Percentiles rank a stretch among this genome's conserved stretches.
Evolutionary conservation across 2,797 vertebrate genomes (phyloP).

Genomic region (Rachycentron canadum): DNA sequence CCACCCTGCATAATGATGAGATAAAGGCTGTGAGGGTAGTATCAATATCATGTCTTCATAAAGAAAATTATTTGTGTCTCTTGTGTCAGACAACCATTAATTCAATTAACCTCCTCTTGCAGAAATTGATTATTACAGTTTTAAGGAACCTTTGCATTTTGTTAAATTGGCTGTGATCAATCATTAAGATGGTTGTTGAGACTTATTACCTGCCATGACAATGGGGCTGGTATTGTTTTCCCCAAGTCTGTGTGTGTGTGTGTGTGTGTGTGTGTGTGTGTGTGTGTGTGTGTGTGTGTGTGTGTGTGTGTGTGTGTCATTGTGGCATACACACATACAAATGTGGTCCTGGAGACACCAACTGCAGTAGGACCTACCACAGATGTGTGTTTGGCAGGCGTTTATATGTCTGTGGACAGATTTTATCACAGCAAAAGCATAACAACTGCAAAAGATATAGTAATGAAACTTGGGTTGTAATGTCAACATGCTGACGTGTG

Average conservation of each 20-base stretch:
- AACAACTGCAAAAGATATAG: too few relatives aligned
- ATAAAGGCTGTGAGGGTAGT: slow-evolving; percentile 24
- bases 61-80: slow-evolving; percentile 38
- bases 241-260: not conserved
- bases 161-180: slow-evolving; percentile 1
- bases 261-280: not conserved
- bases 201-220: not conserved
- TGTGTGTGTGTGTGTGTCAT: not conserved
- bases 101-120: slow-evolving; percentile 30
- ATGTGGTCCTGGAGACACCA: not conserved
- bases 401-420: too few relatives aligned
- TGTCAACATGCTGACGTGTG: not conserved
- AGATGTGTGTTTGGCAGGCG: not conserved
- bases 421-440: too few relatives aligned
- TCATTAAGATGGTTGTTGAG: slow-evolving; percentile 5
- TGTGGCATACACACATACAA: not conserved
- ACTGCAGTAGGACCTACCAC: too few relatives aligned
- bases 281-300: not conserved
- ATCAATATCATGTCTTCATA: slow-evolving; percentile 35
- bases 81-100: slow-evolving; percentile 38
- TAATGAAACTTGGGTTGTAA: too few relatives aligned
- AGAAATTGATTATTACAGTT: not conserved
- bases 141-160: not conserved
- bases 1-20: slow-evolving; percentile 55
- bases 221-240: not conserved